Evolutionary conservation across 2,888 invertebrate species (phyloP), one percentile per base, ranked within the genome.

Genomic region (Hydroisotoma schaefferi): DNA sequence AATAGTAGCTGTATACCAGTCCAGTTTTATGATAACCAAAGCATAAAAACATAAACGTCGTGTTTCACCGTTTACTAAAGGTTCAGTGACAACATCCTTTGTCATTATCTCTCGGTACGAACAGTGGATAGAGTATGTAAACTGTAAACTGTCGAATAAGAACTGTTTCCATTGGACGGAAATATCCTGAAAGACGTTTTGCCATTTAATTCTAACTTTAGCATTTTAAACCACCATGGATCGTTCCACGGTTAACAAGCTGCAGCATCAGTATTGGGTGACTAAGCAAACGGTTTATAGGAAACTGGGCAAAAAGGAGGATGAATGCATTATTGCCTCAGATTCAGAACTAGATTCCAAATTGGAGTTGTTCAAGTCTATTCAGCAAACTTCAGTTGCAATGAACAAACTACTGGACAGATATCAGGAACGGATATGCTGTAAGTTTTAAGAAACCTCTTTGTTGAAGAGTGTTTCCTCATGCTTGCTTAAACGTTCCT

Each of bases 181-280:
- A n/a, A n/a, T n/a, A n/a, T n/a, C n/a, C n/a, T n/a, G n/a, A n/a
- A n/a, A n/a, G n/a, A n/a, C n/a, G n/a, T n/a, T n/a, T n/a, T n/a
- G n/a, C n/a, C n/a, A n/a, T n/a, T n/a, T n/a, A n/a, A n/a, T n/a
- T n/a, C n/a, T n/a, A n/a, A n/a, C n/a, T 33, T 33, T 33, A 33
- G 33, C 6, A 4, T 47, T 37, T 68, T 68, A 49, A 59, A 40
- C n/a, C n/a, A n/a, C n/a, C 18, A 72, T 72, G 72, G 72, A 72
- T 55, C 58, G 63, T 25, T 81, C 81, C 22, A 73, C 81, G 6
- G 76, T 83, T 10, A 78, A 79, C 20, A 84, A 84, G 75, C 87
- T 95, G 86, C 92, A 94, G 77, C 92, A 95, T 78, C 94, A 94
- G 73, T 98, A 92, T 79, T 99, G 97, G 97, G 89, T 97, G 58